These are phyloP conservation scores for Melolontha melolontha DNA, from an alignment of 2,888 invertebrate species.

Conservation along the genomic window DNA sequence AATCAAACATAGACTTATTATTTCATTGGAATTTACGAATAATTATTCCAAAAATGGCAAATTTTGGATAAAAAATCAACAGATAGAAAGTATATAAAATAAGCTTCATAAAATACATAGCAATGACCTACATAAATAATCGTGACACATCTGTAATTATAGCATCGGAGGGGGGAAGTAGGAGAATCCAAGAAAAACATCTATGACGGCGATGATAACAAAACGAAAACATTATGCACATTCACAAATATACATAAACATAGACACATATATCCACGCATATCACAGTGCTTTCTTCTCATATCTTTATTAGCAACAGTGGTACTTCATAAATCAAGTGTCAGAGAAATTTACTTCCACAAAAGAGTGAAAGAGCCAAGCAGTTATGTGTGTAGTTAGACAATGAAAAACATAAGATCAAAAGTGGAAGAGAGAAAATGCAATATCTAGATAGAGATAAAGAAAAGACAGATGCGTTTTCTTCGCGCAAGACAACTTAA, in stretches of 20 bases:
- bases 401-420: conserved; percentile 44
- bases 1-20: too few species aligned
- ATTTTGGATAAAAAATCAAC: too few species aligned
- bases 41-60: too few species aligned
- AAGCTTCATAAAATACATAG: not conserved
- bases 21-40: too few species aligned
- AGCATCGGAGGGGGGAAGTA: conserved; percentile 12
- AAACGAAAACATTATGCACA: conserved; percentile 18
- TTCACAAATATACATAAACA: too few species aligned
- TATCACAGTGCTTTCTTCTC: conserved; percentile 29
- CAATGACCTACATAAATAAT: conserved; percentile 28
- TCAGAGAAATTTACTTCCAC: conserved; percentile 29
- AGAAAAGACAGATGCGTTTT: conserved; percentile 55
- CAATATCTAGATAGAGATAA: conserved; percentile 53
- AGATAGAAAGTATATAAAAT: too few species aligned
- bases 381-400: conserved; percentile 27
- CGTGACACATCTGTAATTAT: conserved; percentile 36
- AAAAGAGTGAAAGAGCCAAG: conserved; percentile 8
- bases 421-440: conserved; percentile 44
- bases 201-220: conserved; percentile 18
- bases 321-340: conserved; percentile 37
- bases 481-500: conserved; percentile 56
- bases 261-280: not conserved
- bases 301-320: conserved; percentile 39
- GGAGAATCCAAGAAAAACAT: conserved; percentile 31